Conservation (phyloP, 2,888 invertebrate genomes). For the Shargacucullia verbasci region DNA sequence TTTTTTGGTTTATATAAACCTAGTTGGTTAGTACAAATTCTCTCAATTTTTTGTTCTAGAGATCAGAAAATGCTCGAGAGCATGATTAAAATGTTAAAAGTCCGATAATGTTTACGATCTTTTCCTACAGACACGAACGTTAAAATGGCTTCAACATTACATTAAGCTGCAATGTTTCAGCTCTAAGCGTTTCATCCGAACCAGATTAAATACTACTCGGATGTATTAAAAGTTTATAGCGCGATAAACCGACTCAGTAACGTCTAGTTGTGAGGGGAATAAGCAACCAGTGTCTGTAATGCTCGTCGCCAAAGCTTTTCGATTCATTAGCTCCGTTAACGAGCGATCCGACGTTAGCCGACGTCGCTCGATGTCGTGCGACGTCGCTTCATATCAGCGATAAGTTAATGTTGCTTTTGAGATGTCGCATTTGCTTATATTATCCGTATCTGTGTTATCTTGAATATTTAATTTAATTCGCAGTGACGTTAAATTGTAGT, state of each 20-base stretch:
- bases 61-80: no score
- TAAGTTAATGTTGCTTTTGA: not conserved
- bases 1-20: no score
- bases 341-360: conserved; percentile 1
- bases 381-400: not conserved
- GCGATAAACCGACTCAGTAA: conserved; percentile 11
- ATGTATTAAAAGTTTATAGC: conserved; percentile 27
- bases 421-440: not conserved
- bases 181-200: conserved; percentile 8
- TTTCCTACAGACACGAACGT: not conserved
- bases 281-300: conserved; percentile 25
- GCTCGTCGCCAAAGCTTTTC: conserved; percentile 14
- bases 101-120: not conserved
- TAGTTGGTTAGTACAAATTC: no score
- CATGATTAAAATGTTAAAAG: no score
- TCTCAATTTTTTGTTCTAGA: no score
- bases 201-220: conserved; percentile 9
- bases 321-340: conserved; percentile 26
- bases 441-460: not conserved
- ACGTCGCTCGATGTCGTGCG: not conserved
- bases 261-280: conserved; percentile 1
- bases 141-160: conserved; percentile 4
- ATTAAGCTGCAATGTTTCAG: conserved; percentile 8
- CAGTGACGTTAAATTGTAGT: not conserved
- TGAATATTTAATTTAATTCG: no score